Base-by-base conservation (phyloP, 2,113 vertebrate genomes). In the Macroglossus sobrinus region DNA sequence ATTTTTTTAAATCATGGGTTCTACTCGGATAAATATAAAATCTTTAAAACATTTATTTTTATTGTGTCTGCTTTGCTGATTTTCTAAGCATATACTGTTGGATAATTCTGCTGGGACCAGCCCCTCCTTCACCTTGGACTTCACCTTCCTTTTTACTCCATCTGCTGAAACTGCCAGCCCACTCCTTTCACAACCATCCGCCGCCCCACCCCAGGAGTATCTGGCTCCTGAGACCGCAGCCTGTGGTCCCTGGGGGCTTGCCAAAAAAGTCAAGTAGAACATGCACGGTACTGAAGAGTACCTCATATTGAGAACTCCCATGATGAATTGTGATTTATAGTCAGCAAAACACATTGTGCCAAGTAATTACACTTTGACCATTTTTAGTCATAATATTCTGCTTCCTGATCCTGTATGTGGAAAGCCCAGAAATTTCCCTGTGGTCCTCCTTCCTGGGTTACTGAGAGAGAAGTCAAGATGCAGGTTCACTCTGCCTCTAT, bases 11-110 rank as follows among this genome's bases (percentile, higher is more conserved):
- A 68, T 10, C 18, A 22, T 91, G 24, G 57, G 92, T 59, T 59
- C 43, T 75, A 71, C 19, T 84, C 89, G 38, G 72, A 69, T 76
- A 91, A 95, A 92, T 89, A 81, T 24, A 74, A 84, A 74, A 59
- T 84, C 87, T 79, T 53, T 69, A 81, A 74, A 96, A 71, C 38
- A 43, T 35, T 76, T 76, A 13, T 47, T 84, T 3, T 91, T 96
- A 61, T 33, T 74, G 40, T 75, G 45, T 95, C 53, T 89, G 53
- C 61, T 78, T 91, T 93, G 33, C 15, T 35, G 71, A 38, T 91
- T 93, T 24, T 26, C 45, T 93, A 43, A 93, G 16, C 24, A 61
- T 35, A 30, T 72, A 45, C 53, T 93, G 12, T 96, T 84, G 55
- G 38, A 38, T 93, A 96, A 93, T 89, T 40, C 47, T 82, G 26